Conservation (phyloP, 2,797 vertebrate genomes). For the Mico argentatus region DNA sequence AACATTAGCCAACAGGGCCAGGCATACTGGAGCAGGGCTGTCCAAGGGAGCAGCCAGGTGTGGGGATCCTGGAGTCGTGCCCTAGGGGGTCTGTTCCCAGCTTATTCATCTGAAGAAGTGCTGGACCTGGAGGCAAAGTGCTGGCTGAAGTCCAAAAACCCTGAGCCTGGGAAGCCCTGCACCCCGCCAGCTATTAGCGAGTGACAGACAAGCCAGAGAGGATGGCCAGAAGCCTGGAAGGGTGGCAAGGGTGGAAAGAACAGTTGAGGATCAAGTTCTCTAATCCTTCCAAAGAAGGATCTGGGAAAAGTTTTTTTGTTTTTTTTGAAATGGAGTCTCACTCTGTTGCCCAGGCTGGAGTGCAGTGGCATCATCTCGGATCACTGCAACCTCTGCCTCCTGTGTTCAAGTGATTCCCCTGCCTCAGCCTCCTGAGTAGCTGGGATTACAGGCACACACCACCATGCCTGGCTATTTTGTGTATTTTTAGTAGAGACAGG, state of each 20-base stretch:
- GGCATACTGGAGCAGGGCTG: background rate
- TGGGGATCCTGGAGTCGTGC: background rate
- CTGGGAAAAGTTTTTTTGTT: background rate
- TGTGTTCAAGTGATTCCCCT: background rate
- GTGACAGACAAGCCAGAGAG: background rate
- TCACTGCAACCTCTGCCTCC: background rate
- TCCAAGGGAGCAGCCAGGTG: background rate
- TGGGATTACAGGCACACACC: background rate
- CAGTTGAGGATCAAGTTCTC: background rate
- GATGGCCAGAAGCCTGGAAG: background rate
- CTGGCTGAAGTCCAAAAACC: background rate
- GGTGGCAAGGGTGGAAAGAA: background rate
- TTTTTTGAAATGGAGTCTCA: background rate
- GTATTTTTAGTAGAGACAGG: background rate
- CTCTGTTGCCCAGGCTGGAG: background rate
- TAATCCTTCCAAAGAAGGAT: background rate
- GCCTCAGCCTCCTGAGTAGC: background rate
- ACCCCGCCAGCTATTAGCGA: background rate
- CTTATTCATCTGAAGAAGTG: background rate
- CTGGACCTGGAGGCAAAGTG: background rate
- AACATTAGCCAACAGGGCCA: background rate
- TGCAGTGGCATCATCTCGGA: background rate
- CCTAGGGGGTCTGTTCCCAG: background rate
- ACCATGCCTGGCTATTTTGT: background rate
- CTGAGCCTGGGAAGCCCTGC: background rate